Percentiles rank a stretch among this genome's conserved stretches.
Conservation (phyloP, 2,113 vertebrate genomes). For the Otocyon megalotis region DNA sequence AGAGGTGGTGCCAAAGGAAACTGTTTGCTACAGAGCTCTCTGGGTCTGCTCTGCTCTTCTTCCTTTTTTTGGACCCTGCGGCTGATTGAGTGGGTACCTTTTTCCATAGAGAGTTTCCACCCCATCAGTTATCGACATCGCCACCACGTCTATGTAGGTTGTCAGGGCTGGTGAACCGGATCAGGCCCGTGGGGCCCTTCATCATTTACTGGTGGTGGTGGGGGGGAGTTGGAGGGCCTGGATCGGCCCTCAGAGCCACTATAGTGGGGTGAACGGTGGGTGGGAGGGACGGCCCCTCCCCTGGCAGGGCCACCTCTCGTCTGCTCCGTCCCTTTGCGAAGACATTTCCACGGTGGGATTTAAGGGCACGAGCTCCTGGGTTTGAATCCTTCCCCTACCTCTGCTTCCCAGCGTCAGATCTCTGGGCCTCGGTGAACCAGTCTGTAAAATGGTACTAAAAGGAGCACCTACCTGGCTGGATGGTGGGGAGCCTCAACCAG, state of each 20-base stretch:
- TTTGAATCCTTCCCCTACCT: background rate
- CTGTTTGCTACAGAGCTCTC: slow-evolving; percentile 41
- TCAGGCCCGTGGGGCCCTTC: background rate
- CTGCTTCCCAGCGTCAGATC: background rate
- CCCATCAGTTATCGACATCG: slow-evolving; percentile 81
- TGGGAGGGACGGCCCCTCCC: background rate
- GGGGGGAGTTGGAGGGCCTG: background rate
- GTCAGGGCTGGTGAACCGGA: slow-evolving; percentile 54
- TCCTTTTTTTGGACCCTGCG: slow-evolving; percentile 81
- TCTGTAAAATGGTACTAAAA: background rate
- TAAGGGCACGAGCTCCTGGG: background rate
- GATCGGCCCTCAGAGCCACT: background rate
- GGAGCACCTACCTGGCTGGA: background rate
- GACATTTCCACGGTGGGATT: background rate
- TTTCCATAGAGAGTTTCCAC: slow-evolving; percentile 88
- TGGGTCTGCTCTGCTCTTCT: slow-evolving; percentile 39
- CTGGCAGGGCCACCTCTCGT: background rate
- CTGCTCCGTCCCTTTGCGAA: background rate
- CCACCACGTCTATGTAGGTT: slow-evolving; percentile 47
- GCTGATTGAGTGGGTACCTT: slow-evolving; percentile 79
- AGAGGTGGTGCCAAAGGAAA: slow-evolving; percentile 81
- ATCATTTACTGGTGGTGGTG: background rate
- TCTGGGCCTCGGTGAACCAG: background rate
- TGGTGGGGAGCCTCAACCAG: background rate
- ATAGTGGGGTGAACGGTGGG: background rate